A percentile compares a stretch with the other conserved stretches of the same genome.
phyloP scores from a whole-genome alignment of 2,888 invertebrate genomes.

The Laothoe populi region DNA sequence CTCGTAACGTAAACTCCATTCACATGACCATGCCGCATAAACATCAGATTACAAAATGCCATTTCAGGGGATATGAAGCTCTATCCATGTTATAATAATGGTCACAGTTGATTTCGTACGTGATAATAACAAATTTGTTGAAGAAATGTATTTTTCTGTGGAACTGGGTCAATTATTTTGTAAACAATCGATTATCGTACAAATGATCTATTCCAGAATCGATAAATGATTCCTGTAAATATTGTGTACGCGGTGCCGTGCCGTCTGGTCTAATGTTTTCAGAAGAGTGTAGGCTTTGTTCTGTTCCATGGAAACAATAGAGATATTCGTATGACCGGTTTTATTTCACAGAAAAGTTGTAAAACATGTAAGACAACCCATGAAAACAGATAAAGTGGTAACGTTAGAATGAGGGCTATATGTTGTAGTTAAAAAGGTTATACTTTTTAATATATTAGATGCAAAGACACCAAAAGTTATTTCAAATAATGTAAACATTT shows the following conservation, averaged over 20 bases:
- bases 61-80: neutral
- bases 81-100: neutral
- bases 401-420: too few species aligned
- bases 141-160: conserved; percentile 10
- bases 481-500: too few species aligned
- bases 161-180: conserved; percentile 23
- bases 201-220: conserved; percentile 38
- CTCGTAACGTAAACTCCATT: conserved; percentile 28
- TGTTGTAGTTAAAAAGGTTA: too few species aligned
- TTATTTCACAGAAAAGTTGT: conserved; percentile 8
- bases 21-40: conserved; percentile 1
- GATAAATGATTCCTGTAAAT: conserved; percentile 29
- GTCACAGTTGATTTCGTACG: neutral
- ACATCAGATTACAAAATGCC: neutral
- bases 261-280: conserved; percentile 6
- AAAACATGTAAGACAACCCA: neutral
- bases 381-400: too few species aligned
- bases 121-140: neutral
- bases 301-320: neutral
- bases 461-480: too few species aligned
- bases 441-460: too few species aligned
- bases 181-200: conserved; percentile 35
- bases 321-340: neutral
- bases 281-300: neutral
- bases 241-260: conserved; percentile 1